Evolutionary conservation across 2,113 vertebrate genomes (phyloP).

Genomic region (Aramus guarauna): DNA sequence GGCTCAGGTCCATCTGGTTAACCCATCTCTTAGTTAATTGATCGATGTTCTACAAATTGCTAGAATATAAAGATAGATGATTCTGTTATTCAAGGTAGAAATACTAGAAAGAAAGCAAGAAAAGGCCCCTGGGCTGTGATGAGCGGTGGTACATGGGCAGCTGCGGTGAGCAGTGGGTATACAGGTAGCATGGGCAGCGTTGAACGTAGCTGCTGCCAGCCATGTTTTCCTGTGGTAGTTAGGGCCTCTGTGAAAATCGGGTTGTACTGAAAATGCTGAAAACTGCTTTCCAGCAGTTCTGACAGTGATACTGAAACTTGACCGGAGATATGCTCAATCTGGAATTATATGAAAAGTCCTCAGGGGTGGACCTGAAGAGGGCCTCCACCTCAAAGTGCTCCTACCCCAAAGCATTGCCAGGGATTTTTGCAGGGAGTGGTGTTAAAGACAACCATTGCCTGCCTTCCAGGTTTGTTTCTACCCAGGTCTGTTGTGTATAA

Average conservation of each 20-base stretch:
- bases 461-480: not conserved
- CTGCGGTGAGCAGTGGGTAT: not conserved
- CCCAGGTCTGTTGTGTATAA: not conserved
- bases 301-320: not conserved
- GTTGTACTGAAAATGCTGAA: not conserved
- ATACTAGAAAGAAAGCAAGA: not conserved
- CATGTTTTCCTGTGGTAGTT: rapidly evolving
- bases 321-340: not conserved
- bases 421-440: not conserved
- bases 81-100: not conserved
- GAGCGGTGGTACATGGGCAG: not conserved
- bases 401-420: not conserved
- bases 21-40: not conserved
- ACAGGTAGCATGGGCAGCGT: not conserved
- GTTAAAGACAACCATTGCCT: not conserved
- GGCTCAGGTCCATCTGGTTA: not conserved
- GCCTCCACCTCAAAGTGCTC: not conserved
- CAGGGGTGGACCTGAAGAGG: not conserved
- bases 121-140: not conserved
- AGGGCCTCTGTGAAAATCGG: not conserved
- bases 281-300: not conserved
- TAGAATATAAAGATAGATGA: not conserved
- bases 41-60: not conserved
- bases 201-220: not conserved
- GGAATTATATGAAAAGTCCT: not conserved